phyloP scores from a whole-genome alignment of 2,113 vertebrate species.

The Oryzias woworae region DNA sequence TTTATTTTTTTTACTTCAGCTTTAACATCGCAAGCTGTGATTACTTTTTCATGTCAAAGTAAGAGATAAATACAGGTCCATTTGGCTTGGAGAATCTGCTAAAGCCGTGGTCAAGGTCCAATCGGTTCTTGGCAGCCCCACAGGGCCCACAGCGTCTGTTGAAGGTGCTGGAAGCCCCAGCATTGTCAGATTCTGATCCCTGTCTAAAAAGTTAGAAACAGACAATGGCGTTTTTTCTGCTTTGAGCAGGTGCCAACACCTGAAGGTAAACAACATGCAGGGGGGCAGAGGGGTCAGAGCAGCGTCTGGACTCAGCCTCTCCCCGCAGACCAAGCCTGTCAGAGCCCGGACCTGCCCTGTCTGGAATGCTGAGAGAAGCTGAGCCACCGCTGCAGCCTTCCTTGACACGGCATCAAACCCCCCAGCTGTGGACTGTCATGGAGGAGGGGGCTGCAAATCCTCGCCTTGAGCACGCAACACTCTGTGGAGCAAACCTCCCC shows the following conservation, averaged over 20 bases:
- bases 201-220: conserved; percentile 60
- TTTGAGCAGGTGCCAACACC: conserved; percentile 68
- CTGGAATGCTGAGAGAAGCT: conserved; percentile 50
- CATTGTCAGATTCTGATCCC: conserved; percentile 68
- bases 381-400: conserved; percentile 51
- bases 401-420: conserved; percentile 61
- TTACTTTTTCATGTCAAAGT: conserved; percentile 36
- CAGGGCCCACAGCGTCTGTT: conserved; percentile 61
- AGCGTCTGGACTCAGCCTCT: conserved; percentile 60
- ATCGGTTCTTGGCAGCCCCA: conserved; percentile 68
- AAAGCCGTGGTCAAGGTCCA: conserved; percentile 72
- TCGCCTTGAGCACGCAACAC: conserved; percentile 56
- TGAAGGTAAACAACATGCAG: conserved; percentile 72
- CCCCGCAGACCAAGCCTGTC: conserved; percentile 70
- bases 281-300: conserved; percentile 69
- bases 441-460: conserved; percentile 38
- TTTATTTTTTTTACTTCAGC: neutral
- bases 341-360: conserved; percentile 64
- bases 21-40: conserved; percentile 28
- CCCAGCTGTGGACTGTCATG: conserved; percentile 59
- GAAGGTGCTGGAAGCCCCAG: conserved; percentile 60
- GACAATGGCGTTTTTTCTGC: conserved; percentile 23
- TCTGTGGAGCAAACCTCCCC: conserved; percentile 26
- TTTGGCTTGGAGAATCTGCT: conserved; percentile 70
- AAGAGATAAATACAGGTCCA: conserved; percentile 51